Conservation (phyloP, 2,888 invertebrate genomes). For the Aspidiotus destructor region DNA sequence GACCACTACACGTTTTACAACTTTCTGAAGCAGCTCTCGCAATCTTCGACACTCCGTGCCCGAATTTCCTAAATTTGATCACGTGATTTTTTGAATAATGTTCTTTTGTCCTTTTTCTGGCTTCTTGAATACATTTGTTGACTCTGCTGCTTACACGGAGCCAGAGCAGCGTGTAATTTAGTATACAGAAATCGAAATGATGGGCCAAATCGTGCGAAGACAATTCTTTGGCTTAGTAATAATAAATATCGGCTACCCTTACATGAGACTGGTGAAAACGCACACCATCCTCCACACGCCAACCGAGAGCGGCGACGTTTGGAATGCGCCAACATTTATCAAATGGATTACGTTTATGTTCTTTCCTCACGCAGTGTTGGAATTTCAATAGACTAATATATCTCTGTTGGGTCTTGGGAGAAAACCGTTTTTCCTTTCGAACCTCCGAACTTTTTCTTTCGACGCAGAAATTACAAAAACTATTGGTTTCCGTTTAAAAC, state of each 20-base stretch:
- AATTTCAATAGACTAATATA: constrained; percentile 33
- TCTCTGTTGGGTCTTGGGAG: constrained; percentile 18
- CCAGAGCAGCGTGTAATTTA: constrained; percentile 26
- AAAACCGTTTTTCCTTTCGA: constrained; percentile 14
- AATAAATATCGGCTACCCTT: constrained; percentile 30
- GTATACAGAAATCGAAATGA: constrained; percentile 31
- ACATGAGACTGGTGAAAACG: constrained; percentile 23
- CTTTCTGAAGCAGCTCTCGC: too few relatives aligned
- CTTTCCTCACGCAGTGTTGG: constrained; percentile 24
- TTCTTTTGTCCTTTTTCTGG: too few relatives aligned
- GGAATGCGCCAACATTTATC: constrained; percentile 31
- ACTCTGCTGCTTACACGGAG: too few relatives aligned
- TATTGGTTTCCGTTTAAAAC: constrained; percentile 1
- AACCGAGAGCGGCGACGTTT: constrained; percentile 23
- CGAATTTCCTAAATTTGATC: too few relatives aligned
- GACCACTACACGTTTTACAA: too few relatives aligned
- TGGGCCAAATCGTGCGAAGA: constrained; percentile 31
- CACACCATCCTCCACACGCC: constrained; percentile 14
- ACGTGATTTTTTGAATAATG: too few relatives aligned
- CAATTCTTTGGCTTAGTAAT: constrained; percentile 29
- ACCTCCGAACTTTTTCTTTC: not conserved
- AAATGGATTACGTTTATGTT: constrained; percentile 31
- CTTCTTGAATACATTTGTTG: too few relatives aligned
- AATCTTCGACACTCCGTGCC: too few relatives aligned
- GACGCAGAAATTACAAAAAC: not conserved